These are phyloP conservation scores for Spermophilus dauricus DNA, from an alignment of 2,113 vertebrate genomes.

Conservation along the genomic window DNA sequence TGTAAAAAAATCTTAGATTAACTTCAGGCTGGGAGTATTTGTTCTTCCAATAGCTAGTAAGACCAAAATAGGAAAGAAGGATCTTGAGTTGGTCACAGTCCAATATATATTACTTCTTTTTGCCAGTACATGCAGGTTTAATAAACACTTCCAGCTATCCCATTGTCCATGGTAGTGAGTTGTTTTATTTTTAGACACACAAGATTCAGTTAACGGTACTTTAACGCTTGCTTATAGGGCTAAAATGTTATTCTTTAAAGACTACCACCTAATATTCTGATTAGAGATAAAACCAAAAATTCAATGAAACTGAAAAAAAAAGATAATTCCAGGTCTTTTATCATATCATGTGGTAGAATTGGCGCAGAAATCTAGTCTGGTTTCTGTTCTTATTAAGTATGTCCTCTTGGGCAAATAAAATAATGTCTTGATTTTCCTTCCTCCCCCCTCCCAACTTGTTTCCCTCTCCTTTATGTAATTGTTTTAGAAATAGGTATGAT, in stretches of 20 bases:
- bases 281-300: background rate
- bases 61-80: background rate
- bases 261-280: background rate
- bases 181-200: background rate
- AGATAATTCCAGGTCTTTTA: background rate
- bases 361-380: background rate
- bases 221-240: background rate
- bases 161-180: slow-evolving; percentile 3
- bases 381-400: background rate
- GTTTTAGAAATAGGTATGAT: background rate
- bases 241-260: slow-evolving; percentile 42
- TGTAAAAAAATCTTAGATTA: background rate
- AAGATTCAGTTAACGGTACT: background rate
- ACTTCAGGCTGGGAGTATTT: background rate
- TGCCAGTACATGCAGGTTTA: background rate
- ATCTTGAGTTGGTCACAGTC: background rate
- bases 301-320: background rate
- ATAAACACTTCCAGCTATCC: slow-evolving; percentile 25
- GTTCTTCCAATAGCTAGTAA: slow-evolving; percentile 1
- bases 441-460: background rate
- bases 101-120: background rate
- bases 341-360: background rate
- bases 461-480: background rate
- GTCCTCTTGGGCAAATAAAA: background rate
- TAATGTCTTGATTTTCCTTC: background rate